phyloP scores from a whole-genome alignment of 2,888 invertebrate species.

The Luperina testacea region DNA sequence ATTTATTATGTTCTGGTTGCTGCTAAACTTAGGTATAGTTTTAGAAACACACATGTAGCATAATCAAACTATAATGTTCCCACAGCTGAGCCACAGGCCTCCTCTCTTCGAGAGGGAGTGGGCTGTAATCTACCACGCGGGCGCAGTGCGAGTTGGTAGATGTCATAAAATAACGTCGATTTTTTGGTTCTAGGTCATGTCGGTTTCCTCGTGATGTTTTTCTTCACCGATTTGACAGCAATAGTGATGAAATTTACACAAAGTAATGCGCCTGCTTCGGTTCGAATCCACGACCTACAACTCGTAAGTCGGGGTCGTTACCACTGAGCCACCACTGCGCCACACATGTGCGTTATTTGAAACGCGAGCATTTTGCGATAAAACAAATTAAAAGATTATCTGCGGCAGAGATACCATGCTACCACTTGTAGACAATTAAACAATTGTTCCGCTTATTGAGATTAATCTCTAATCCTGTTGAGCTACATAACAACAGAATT shows the following conservation, averaged over 20 bases:
- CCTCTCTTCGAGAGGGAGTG: background rate
- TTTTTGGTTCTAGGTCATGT: background rate
- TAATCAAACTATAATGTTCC: background rate
- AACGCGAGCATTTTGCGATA: conserved; percentile 9
- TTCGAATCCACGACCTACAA: background rate
- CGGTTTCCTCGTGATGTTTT: background rate
- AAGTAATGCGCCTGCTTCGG: background rate
- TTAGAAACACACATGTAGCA: conserved; percentile 18
- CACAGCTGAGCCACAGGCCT: background rate
- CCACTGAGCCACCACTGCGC: background rate
- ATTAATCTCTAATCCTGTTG: conserved; percentile 49
- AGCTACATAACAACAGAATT: conserved; percentile 40
- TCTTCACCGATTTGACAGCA: background rate
- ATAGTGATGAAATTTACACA: background rate
- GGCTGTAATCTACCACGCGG: background rate
- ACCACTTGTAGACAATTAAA: conserved; percentile 51
- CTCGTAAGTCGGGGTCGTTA: background rate
- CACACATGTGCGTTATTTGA: background rate
- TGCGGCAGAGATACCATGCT: conserved; percentile 9
- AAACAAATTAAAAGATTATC: conserved; percentile 26
- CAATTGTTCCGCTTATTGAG: conserved; percentile 46
- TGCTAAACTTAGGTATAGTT: conserved; percentile 18
- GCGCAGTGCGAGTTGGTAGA: no score
- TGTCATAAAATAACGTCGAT: background rate
- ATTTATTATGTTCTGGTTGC: conserved; percentile 6